Evolutionary conservation across 2,888 invertebrate species (phyloP).

Genomic region (Tipula helvola): DNA sequence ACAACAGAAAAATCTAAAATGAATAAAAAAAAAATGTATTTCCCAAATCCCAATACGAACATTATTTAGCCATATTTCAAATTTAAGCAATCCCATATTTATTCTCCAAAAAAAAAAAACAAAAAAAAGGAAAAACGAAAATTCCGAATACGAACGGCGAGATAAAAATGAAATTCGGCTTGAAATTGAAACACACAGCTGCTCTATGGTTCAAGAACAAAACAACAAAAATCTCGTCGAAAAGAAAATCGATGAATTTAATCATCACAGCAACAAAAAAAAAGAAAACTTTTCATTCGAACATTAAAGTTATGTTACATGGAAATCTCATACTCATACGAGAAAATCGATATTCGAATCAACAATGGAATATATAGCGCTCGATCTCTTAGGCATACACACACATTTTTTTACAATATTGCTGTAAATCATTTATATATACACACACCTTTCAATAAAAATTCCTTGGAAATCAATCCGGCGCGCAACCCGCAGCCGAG

Average conservation of each 20-base stretch:
- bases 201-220: constrained; percentile 10
- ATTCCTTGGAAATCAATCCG: neutral
- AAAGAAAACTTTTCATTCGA: neutral
- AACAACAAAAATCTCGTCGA: neutral
- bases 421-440: neutral
- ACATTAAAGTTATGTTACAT: neutral
- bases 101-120: neutral
- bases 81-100: neutral
- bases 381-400: neutral
- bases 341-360: neutral
- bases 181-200: neutral
- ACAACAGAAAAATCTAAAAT: neutral
- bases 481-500: neutral
- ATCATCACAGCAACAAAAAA: neutral
- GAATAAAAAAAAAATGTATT: neutral
- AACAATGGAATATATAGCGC: neutral
- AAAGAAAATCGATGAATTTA: neutral
- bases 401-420: neutral
- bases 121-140: neutral
- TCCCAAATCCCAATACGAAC: neutral
- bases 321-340: neutral
- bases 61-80: neutral
- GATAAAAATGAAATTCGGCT: neutral
- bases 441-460: neutral
- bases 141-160: neutral